phyloP scores from a whole-genome alignment of 2,888 invertebrate species.

The Torymus auratus region DNA sequence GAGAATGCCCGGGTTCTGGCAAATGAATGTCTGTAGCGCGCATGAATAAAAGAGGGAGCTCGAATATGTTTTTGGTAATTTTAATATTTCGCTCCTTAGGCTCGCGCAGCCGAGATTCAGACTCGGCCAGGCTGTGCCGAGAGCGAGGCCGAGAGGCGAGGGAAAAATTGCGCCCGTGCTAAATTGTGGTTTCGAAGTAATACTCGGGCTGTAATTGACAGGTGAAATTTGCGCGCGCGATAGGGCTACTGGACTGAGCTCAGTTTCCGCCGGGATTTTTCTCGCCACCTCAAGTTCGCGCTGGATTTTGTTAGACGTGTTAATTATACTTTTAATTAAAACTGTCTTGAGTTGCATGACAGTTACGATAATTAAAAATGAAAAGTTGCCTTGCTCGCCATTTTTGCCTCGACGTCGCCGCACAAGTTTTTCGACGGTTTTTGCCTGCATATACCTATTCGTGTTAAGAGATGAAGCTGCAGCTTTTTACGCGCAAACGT shows the following conservation, averaged over 20 bases:
- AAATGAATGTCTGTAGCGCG: constrained; percentile 18
- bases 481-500: too few species aligned
- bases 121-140: too few species aligned
- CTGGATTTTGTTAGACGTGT: constrained; percentile 5
- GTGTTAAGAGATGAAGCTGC: too few species aligned
- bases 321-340: constrained; percentile 36
- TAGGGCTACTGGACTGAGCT: not conserved
- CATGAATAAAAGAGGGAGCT: too few species aligned
- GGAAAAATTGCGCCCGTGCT: not conserved
- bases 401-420: too few species aligned
- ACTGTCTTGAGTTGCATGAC: not conserved
- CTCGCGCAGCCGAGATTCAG: too few species aligned
- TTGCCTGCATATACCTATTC: too few species aligned
- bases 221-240: not conserved
- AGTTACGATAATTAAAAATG: not conserved
- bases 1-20: not conserved
- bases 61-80: not conserved
- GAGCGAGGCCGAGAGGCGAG: not conserved
- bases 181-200: constrained; percentile 23
- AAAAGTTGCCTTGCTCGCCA: too few species aligned
- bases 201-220: constrained; percentile 17
- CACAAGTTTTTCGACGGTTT: too few species aligned
- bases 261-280: not conserved
- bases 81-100: constrained; percentile 18
- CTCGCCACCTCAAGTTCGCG: not conserved